Percentiles rank a stretch among this genome's conserved stretches.
Conservation (phyloP, 2,888 invertebrate genomes). For the Dryobota labecula region DNA sequence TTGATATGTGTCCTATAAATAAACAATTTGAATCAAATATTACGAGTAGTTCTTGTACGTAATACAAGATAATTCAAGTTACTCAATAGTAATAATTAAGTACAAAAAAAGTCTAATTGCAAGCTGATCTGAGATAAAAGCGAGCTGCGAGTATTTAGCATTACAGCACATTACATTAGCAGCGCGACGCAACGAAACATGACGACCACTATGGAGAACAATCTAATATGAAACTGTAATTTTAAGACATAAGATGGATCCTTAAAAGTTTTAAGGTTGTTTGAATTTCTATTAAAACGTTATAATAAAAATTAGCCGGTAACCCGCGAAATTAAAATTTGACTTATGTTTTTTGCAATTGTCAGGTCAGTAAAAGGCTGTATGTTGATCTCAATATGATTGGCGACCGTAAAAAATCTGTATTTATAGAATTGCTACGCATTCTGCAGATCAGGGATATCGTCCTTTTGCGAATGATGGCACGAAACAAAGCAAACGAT, state of each 20-base stretch:
- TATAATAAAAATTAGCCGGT: no score
- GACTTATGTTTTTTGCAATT: no score
- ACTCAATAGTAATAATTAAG: not conserved
- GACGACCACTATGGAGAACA: not conserved
- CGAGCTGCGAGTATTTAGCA: not conserved
- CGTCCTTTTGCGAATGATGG: no score
- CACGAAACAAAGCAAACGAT: no score
- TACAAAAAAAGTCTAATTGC: slow-evolving; percentile 14
- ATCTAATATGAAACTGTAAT: not conserved
- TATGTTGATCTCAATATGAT: no score
- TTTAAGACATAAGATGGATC: not conserved
- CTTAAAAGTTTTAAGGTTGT: not conserved
- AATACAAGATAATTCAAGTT: slow-evolving; percentile 11
- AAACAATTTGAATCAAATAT: slow-evolving; percentile 33
- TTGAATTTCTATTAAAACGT: no score
- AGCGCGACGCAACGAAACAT: not conserved
- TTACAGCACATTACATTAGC: not conserved
- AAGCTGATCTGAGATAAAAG: slow-evolving; percentile 6
- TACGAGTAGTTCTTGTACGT: slow-evolving; percentile 25
- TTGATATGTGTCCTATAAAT: slow-evolving; percentile 32
- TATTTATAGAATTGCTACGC: no score
- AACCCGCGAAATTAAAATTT: no score
- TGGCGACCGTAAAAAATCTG: no score
- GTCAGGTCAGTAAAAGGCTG: no score
- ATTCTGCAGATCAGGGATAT: no score